Evolutionary conservation across 1,140 invertebrate genomes (phyloP).

Genomic region (Hypothenemus hampei): DNA sequence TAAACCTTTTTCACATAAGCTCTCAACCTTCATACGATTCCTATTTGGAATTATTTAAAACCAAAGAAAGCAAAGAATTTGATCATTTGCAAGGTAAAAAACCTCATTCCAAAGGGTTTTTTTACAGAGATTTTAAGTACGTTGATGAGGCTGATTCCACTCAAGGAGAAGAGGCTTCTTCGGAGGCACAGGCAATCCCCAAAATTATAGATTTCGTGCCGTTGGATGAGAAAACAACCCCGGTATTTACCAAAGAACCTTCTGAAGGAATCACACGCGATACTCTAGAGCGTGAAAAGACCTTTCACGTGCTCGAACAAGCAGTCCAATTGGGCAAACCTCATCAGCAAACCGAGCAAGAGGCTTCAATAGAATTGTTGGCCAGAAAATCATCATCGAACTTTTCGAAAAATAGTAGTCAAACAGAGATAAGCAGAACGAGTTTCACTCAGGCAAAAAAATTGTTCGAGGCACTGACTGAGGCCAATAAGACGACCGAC

Average conservation of each 20-base stretch:
- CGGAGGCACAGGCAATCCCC: slow-evolving; percentile 1
- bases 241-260: slow-evolving; percentile 22
- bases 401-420: slow-evolving; percentile 7
- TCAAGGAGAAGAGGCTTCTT: neutral
- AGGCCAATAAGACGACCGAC: slow-evolving; percentile 21
- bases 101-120: neutral
- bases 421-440: slow-evolving; percentile 5
- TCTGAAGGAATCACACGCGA: neutral
- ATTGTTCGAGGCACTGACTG: slow-evolving; percentile 23
- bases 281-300: slow-evolving; percentile 28
- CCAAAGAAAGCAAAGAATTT: slow-evolving; percentile 24
- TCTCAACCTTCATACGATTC: slow-evolving; percentile 19
- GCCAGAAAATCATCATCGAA: slow-evolving; percentile 11
- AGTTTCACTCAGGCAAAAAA: slow-evolving; percentile 30
- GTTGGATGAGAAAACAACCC: slow-evolving; percentile 25
- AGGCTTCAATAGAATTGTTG: slow-evolving; percentile 11
- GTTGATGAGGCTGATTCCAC: neutral
- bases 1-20: slow-evolving; percentile 28
- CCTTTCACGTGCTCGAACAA: slow-evolving; percentile 23
- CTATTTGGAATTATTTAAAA: slow-evolving; percentile 23
- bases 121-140: slow-evolving; percentile 4
- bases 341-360: neutral
- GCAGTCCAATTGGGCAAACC: slow-evolving; percentile 3
- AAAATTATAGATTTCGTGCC: slow-evolving; percentile 32
- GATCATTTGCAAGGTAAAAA: slow-evolving; percentile 11